A percentile compares a stretch with the other conserved stretches of the same genome.
Evolutionary conservation across 2,888 invertebrate genomes (phyloP).

Genomic region (Cantharis flavilabris): DNA sequence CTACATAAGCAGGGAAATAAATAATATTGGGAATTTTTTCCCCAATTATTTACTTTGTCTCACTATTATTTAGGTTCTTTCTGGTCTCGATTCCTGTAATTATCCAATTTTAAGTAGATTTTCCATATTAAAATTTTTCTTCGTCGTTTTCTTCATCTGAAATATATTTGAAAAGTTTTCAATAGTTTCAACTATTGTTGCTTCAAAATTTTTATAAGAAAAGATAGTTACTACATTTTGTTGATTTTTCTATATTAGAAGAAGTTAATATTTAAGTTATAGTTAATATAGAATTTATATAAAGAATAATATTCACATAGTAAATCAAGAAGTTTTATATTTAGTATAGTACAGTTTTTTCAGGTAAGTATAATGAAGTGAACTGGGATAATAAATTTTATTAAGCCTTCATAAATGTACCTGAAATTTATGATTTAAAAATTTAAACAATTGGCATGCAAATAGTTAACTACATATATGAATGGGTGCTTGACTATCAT

Average conservation of each 20-base stretch:
- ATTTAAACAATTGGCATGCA: conserved; percentile 38
- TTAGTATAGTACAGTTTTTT: conserved; percentile 19
- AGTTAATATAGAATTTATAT: neutral
- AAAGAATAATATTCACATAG: conserved; percentile 20
- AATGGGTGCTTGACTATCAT: conserved; percentile 39
- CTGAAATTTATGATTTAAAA: conserved; percentile 18
- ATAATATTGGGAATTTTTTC: too few species aligned
- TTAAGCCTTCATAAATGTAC: conserved; percentile 22
- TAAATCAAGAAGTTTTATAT: conserved; percentile 33
- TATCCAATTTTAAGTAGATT: too few species aligned
- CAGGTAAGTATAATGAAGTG: conserved; percentile 29
- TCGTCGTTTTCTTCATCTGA: too few species aligned
- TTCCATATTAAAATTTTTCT: too few species aligned
- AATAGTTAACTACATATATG: conserved; percentile 23
- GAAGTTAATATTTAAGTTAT: neutral
- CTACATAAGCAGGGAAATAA: too few species aligned
- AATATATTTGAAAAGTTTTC: too few species aligned
- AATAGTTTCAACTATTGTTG: too few species aligned
- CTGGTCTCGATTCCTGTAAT: too few species aligned
- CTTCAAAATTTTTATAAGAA: too few species aligned
- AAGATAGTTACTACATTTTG: neutral
- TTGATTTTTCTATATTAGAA: neutral
- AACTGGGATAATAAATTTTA: conserved; percentile 34
- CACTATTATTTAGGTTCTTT: too few species aligned
- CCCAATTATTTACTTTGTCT: too few species aligned